Evolutionary conservation across 2,113 vertebrate species (phyloP).

Genomic region (Halichoerus grypus): DNA sequence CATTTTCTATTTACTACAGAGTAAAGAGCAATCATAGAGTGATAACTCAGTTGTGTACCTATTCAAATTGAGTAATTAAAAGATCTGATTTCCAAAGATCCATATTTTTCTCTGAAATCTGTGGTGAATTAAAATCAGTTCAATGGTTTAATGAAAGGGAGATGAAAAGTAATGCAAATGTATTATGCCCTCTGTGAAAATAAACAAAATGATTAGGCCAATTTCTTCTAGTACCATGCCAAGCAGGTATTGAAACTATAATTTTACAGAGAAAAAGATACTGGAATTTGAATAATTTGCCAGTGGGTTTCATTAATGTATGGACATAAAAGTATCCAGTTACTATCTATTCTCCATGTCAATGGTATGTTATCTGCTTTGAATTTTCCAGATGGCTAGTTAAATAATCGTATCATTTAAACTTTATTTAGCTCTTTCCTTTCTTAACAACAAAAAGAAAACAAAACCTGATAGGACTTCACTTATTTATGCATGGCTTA

Average conservation of each 20-base stretch:
- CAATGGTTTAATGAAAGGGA: constrained; percentile 17
- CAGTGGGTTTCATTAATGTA: not conserved
- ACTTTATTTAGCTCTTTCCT: not conserved
- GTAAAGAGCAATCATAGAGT: not conserved
- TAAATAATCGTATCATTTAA: not conserved
- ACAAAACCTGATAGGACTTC: not conserved
- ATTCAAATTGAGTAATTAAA: not conserved
- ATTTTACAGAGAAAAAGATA: not conserved
- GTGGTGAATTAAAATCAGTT: constrained; percentile 1
- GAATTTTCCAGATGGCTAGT: not conserved
- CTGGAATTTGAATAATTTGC: not conserved
- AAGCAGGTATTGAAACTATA: not conserved
- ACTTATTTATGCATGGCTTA: not conserved
- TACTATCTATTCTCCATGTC: not conserved
- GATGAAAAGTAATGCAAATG: not conserved
- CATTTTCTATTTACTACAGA: constrained; percentile 5
- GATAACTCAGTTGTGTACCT: not conserved
- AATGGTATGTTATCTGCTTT: not conserved
- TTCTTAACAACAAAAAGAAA: not conserved
- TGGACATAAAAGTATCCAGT: not conserved
- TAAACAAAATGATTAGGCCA: not conserved
- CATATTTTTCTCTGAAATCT: not conserved
- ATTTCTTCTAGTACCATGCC: not conserved
- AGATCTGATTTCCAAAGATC: not conserved
- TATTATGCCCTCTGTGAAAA: not conserved